Evolutionary conservation across 2,797 vertebrate genomes (phyloP).

Genomic region (Cossypha caffra): DNA sequence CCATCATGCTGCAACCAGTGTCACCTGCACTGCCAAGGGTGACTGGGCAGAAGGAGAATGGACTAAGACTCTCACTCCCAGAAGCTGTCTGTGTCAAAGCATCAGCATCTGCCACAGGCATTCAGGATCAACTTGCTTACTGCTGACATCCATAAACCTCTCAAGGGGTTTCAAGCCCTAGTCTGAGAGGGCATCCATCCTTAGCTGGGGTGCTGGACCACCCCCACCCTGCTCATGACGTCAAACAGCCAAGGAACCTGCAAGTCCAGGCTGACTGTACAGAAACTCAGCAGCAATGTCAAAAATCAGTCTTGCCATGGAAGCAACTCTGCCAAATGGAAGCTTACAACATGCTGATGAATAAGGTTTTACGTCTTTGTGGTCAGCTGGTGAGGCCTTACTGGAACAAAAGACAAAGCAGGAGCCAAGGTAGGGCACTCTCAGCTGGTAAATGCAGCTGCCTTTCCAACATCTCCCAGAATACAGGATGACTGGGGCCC

Average conservation of each 20-base stretch:
- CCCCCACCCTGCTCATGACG: rapidly evolving
- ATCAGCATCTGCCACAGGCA: neutral
- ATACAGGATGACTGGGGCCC: neutral
- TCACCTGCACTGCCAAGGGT: neutral
- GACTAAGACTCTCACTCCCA: neutral
- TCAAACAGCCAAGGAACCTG: neutral
- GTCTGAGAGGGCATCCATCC: neutral
- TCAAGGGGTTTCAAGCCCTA: neutral
- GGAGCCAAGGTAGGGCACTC: neutral
- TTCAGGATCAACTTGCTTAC: neutral
- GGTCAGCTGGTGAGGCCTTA: neutral
- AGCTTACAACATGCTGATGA: neutral
- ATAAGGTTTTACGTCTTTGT: neutral
- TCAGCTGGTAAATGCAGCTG: neutral
- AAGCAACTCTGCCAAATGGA: neutral
- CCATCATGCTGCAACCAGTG: neutral
- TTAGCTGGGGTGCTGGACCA: neutral
- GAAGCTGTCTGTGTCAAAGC: rapidly evolving
- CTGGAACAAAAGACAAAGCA: neutral
- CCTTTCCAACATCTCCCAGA: neutral
- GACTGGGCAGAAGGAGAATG: neutral
- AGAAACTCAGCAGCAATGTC: neutral
- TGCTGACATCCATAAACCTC: neutral
- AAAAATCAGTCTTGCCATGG: neutral
- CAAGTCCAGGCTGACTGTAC: neutral